Base-by-base conservation (phyloP, 2,113 vertebrate species). In the Puntigrus tetrazona region DNA sequence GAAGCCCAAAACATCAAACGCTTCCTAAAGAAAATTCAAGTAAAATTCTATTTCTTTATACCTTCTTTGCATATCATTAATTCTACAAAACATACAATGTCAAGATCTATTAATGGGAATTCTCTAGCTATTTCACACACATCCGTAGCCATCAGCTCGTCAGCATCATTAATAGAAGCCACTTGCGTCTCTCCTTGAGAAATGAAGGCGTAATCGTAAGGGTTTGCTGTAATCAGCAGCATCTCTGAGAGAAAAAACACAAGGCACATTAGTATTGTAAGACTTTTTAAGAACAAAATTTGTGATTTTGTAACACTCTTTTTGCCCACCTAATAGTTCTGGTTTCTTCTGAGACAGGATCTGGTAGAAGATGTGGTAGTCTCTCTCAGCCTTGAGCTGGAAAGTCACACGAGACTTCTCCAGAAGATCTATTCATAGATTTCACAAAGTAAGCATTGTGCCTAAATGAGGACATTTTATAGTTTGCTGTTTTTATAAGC, bases 351-450 rank as follows among this genome's bases (percentile, higher is more conserved):
- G 96, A 59, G 96, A 97, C 83, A 97, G 91, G 87, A 98, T 98
- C 92, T 98, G 97, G 88, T 98, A 98, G 93, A 97, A 98, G 90
- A 98, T 97, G 85, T 97, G 96, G 59, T 97, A 98, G 86, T 96
- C 97, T 86, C 97, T 95, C 90, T 98, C 96, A 90, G 96, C 95
- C 87, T 94, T 96, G 31, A 97, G 93, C 92, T 98, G 97, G 88
- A 95, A 97, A 55, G 95, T 97, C 52, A 97, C 96, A 86, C 96
- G 94, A 2, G 96, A 98, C 78, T 98, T 97, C 84, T 97, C 97
- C 87, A 98, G 16, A 11, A 45, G 41, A 45, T 73, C 70, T 47
- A 10, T 72, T 72, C 34, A 7, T 67, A 20, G 29, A 43, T n/a
- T n/a, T n/a, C n/a, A n/a, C n/a, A n/a, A n/a, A n/a, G n/a, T n/a